These are phyloP conservation scores for Euzophera pinguis DNA, from an alignment of 2,888 invertebrate genomes.

Conservation along the genomic window DNA sequence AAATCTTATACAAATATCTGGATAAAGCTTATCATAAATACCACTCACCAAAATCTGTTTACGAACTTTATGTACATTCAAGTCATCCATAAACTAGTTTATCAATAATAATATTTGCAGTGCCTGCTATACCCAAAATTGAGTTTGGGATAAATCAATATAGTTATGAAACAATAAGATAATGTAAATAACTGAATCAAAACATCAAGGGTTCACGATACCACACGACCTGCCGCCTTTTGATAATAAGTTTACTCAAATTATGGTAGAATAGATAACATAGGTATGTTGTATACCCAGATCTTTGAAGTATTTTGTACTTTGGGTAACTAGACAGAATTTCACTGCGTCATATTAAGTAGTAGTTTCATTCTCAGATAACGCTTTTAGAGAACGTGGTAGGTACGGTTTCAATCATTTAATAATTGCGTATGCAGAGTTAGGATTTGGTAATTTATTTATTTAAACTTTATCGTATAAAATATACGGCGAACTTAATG, in stretches of 20 bases:
- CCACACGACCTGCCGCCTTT: neutral
- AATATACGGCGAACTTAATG: too few species aligned
- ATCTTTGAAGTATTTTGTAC: too few species aligned
- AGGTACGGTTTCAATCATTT: too few species aligned
- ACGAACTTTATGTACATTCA: neutral
- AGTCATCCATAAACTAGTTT: constrained; percentile 1
- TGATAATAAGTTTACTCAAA: neutral
- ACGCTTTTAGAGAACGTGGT: too few species aligned
- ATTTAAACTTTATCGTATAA: too few species aligned
- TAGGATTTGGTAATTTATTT: too few species aligned
- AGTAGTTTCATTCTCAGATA: too few species aligned
- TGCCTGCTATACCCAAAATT: neutral
- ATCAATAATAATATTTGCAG: constrained; percentile 3
- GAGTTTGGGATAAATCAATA: constrained; percentile 6
- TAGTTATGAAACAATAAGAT: neutral
- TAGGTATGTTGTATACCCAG: too few species aligned
- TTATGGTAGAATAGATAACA: neutral
- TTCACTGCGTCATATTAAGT: too few species aligned
- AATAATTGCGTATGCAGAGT: too few species aligned
- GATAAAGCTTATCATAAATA: neutral
- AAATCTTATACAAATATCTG: neutral
- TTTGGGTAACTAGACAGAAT: too few species aligned
- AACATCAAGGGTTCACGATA: neutral
- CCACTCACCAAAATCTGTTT: neutral
- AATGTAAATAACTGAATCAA: neutral